Evolutionary conservation across 1,140 invertebrate genomes (phyloP).

Genomic region (Leucophenga varia): DNA sequence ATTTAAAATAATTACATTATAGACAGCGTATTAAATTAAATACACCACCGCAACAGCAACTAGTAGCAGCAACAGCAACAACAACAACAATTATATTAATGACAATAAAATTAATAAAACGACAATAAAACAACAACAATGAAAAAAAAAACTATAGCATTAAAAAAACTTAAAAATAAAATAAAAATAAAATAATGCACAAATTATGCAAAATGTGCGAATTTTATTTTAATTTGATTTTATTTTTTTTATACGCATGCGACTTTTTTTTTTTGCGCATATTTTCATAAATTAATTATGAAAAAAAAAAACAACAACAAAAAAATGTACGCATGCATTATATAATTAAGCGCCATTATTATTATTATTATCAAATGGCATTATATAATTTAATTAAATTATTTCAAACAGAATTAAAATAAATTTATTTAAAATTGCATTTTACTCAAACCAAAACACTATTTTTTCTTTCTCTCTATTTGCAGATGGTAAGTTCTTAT

Average conservation of each 20-base stretch:
- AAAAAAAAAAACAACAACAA: constrained; percentile 11
- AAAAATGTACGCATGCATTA: too few relatives aligned
- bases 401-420: constrained; percentile 9
- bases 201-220: constrained; percentile 9
- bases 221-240: too few relatives aligned
- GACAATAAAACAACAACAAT: background rate
- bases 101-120: background rate
- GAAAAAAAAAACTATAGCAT: background rate
- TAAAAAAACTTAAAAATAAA: constrained; percentile 11
- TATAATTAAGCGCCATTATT: too few relatives aligned
- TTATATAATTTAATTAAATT: too few relatives aligned
- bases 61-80: constrained; percentile 16
- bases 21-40: constrained; percentile 49
- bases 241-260: too few relatives aligned
- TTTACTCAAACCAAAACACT: background rate
- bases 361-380: too few relatives aligned
- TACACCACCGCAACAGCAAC: constrained; percentile 39
- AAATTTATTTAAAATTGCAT: background rate
- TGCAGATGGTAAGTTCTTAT: constrained; percentile 57
- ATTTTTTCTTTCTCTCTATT: constrained; percentile 18
- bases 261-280: too few relatives aligned
- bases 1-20: constrained; percentile 54
- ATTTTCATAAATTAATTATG: background rate
- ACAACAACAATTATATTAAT: constrained; percentile 1
- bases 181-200: constrained; percentile 5